Base-by-base conservation (phyloP, 1,140 invertebrate species). In the Saccostrea glomerata region DNA sequence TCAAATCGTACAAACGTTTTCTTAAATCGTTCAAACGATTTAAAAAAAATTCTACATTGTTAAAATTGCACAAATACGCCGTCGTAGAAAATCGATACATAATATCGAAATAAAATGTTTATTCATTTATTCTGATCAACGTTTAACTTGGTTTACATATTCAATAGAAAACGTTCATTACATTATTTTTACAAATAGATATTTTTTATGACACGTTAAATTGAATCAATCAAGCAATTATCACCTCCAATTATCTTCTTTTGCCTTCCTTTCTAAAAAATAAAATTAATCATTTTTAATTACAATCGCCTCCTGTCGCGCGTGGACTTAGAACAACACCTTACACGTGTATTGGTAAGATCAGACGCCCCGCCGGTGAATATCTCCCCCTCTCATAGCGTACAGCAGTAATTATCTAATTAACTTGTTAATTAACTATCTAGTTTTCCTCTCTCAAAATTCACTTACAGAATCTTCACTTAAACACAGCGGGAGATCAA, bases 341-440 rank as follows among this genome's bases (percentile, higher is more conserved):
- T 0, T 3, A 25, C 12, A 15, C 25, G 25, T 36, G 70, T 30
- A 15, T 13, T 36, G 4, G 70, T 15, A 5, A 77, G 23, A 30
- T 77, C 70, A 77, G 70, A 77, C 25, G 25, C 23, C 70, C 70
- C 70, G 70, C 70, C 25, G 70, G 23, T 25, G 30, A 77, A 25
- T 12, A 25, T 15, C 30, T 36, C 70, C 25, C 66, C 9, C 70
- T 77, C 70, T 13, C 7, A 0, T 25, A 4, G 5, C 25, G 11
- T 25, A 12, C 1, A 13, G 4, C 12, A 11, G 11, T 30, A 77
- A 30, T 77, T 30, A 25, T 30, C 47, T 47, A 47, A 47, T 47
- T 47, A 47, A 47, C 47, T 47, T 47, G 9, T 47, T 77, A 23
- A 77, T 77, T 77, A 77, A 15, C 70, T 30, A 36, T 13, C 25